phyloP scores from a whole-genome alignment of 2,888 invertebrate species.

The Ctenicera cuprea region DNA sequence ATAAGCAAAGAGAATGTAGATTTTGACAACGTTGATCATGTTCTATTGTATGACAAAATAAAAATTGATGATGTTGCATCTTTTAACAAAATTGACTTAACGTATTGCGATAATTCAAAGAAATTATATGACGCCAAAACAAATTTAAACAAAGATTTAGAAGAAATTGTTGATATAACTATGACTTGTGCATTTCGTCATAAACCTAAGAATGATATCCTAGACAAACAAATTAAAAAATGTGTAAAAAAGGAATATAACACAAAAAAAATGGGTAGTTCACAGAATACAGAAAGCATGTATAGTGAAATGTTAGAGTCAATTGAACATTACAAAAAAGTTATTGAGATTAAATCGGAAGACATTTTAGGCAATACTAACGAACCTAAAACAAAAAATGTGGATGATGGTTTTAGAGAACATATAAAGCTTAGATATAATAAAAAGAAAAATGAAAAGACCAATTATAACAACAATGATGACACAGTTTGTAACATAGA shows the following conservation, averaged over 20 bases:
- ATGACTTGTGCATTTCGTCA: conserved; percentile 25
- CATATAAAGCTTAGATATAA: too few relatives aligned
- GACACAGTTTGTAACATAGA: neutral
- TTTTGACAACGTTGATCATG: neutral
- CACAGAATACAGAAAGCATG: neutral
- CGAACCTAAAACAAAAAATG: too few relatives aligned
- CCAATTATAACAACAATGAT: neutral
- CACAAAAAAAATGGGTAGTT: neutral
- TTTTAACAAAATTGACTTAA: neutral
- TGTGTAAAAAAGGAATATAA: conserved; percentile 27
- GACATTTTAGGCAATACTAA: too few relatives aligned
- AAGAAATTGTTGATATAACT: conserved; percentile 41
- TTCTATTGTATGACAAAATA: neutral
- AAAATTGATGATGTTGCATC: neutral
- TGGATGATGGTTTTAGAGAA: too few relatives aligned
- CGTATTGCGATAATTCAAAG: neutral
- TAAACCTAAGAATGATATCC: conserved; percentile 8
- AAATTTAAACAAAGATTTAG: conserved; percentile 11
- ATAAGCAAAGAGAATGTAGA: neutral
- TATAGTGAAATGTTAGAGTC: neutral
- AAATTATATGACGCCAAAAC: neutral
- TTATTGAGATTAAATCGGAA: too few relatives aligned
- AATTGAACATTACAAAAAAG: too few relatives aligned
- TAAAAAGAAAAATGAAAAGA: too few relatives aligned
- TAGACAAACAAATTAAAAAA: conserved; percentile 28